Conservation (phyloP, 2,888 invertebrate species). For the Pasiphila rectangulata region DNA sequence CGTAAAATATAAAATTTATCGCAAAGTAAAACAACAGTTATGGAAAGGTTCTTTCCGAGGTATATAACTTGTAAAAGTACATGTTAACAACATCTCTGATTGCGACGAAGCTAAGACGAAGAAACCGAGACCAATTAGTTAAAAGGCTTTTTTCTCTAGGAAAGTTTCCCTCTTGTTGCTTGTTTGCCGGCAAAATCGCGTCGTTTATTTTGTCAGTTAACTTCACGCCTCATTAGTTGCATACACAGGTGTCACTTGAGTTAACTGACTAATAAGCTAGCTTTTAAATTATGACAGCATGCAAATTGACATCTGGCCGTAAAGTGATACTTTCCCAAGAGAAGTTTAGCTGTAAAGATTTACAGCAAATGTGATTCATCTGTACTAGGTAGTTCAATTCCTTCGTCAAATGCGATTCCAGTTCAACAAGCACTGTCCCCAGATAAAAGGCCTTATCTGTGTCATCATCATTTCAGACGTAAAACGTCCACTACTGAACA, state of each 20-base stretch:
- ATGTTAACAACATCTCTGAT: not conserved
- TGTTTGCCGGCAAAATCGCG: slow-evolving; percentile 6
- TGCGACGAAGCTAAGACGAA: not conserved
- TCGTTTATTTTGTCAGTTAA: slow-evolving; percentile 2
- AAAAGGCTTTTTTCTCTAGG: slow-evolving; percentile 14
- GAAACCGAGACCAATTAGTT: slow-evolving; percentile 15
- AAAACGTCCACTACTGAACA: no score
- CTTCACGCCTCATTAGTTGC: slow-evolving; percentile 17
- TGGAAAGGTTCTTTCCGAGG: no score
- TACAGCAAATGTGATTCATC: no score
- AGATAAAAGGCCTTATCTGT: no score
- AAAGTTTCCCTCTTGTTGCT: slow-evolving; percentile 10
- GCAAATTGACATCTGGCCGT: not conserved
- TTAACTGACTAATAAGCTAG: not conserved
- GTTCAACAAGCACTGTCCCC: no score
- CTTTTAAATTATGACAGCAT: not conserved
- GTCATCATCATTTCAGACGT: no score
- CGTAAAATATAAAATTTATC: no score
- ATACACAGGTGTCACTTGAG: slow-evolving; percentile 19
- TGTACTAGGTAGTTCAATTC: no score
- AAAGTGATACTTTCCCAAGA: no score
- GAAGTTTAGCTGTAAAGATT: no score
- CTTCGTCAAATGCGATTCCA: no score
- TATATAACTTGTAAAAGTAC: not conserved
- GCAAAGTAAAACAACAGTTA: no score